A percentile compares a stretch with the other conserved stretches of the same genome.
Conservation (phyloP, 2,797 vertebrate genomes). For the Sparus aurata region DNA sequence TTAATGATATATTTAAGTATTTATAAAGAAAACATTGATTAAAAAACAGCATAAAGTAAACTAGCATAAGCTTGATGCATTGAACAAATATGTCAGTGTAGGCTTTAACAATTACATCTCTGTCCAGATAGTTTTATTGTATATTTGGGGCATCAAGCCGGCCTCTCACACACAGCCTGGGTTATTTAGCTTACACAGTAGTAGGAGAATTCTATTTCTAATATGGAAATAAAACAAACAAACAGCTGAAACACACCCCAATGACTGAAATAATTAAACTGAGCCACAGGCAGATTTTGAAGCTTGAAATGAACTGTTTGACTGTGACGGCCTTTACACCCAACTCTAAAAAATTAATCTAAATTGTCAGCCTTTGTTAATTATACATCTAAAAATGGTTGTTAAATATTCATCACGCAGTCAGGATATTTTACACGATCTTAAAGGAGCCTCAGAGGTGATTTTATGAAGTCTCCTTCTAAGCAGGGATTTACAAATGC, state of each 20-base stretch:
- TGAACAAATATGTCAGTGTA: not conserved
- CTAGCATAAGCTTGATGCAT: no score
- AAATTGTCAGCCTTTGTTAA: constrained; percentile 1
- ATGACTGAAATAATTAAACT: not conserved
- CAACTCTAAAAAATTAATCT: not conserved
- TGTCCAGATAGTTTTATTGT: constrained; percentile 3
- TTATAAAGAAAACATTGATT: not conserved
- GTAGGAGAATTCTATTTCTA: not conserved
- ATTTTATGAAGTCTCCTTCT: constrained; percentile 32
- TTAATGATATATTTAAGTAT: not conserved
- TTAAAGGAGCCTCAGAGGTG: not conserved
- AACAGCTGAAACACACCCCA: not conserved
- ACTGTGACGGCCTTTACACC: constrained; percentile 5
- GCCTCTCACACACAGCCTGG: not conserved
- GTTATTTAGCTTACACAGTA: not conserved
- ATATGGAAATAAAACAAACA: not conserved
- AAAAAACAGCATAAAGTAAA: not conserved
- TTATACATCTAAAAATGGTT: not conserved
- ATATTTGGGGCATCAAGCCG: not conserved
- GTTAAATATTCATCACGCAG: not conserved
- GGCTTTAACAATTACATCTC: not conserved
- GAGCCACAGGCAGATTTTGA: not conserved
- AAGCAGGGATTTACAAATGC: constrained; percentile 49
- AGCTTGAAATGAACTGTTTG: not conserved
- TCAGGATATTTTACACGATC: not conserved